Evolutionary conservation across 2,113 vertebrate species (phyloP).

Genomic region (Mobula hypostoma): DNA sequence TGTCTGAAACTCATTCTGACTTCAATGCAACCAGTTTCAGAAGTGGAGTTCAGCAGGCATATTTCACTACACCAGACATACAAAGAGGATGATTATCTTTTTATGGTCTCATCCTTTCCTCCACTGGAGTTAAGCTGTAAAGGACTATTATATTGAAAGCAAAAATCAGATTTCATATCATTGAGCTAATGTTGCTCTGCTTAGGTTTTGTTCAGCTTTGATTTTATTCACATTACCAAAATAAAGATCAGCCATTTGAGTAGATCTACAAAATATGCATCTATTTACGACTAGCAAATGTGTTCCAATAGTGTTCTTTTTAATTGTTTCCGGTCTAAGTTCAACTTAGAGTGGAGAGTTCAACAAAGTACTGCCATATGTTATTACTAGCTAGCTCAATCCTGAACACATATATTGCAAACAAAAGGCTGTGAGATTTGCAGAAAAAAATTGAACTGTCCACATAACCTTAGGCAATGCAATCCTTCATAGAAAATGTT

Average conservation of each 20-base stretch:
- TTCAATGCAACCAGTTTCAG: no score
- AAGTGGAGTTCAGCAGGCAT: no score
- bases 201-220: neutral
- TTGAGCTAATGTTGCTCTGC: neutral
- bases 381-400: neutral
- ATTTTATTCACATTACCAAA: neutral
- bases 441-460: neutral
- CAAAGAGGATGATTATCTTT: no score
- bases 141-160: neutral
- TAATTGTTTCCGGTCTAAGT: slow-evolving; percentile 30
- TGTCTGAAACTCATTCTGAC: no score
- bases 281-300: neutral
- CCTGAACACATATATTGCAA: neutral
- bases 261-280: neutral
- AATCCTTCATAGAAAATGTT: neutral
- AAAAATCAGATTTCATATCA: neutral
- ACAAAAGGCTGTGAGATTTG: neutral
- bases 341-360: slow-evolving; percentile 1
- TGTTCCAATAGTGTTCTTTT: neutral
- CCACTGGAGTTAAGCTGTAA: neutral
- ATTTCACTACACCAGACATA: no score
- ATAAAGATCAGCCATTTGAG: neutral
- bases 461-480: neutral
- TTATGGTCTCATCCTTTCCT: neutral
- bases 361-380: slow-evolving; percentile 25